Evolutionary conservation across 1,140 invertebrate species (phyloP), one percentile per base, ranked within the genome.

Genomic region (Berghia stephanieae): DNA sequence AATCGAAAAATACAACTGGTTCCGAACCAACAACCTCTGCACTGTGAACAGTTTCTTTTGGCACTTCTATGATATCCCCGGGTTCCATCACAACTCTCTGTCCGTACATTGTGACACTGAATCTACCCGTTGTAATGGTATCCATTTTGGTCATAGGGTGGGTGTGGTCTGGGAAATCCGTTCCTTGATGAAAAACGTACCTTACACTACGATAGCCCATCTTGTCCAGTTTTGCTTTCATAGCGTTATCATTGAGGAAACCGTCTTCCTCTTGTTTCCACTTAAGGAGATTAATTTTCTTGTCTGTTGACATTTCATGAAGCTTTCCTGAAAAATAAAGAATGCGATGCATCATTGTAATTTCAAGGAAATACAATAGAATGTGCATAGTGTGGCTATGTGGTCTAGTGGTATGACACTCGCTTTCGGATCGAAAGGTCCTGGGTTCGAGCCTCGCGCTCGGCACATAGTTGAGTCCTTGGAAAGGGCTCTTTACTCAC

Each of bases 51-150:
- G 80, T 83, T 34, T 85, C 78, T 44, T 83, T 83, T 0, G 87
- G 87, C 13, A 88, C 85, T 27, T 87, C 84, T 2, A 88, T 78
- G 79, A 86, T 88, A 44, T 88, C 86, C 8, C 87, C 87, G n/a
- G 87, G 86, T 40, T 84, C 70, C 60, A 88, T 76, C 3, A 85
- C 74, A 38, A 87, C 82, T 24, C 80, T 81, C 73, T 88, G 79
- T 24, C 86, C 86, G 77, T 83, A 82, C 86, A 88, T 88, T 16
- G 60, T 75, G 52, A 88, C 82, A 74, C 82, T 66, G 73, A 88
- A 86, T 49, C 81, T 52, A 49, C 87, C 86, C 21, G 81, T 80
- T 3, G 86, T 60, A 46, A 88, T 87, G 3, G 86, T 80, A 67
- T 88, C 86, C 67, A 86, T 88, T 72, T 88, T 88, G 21, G 83